phyloP scores from a whole-genome alignment of 2,797 vertebrate genomes.

The Natrix natrix region DNA sequence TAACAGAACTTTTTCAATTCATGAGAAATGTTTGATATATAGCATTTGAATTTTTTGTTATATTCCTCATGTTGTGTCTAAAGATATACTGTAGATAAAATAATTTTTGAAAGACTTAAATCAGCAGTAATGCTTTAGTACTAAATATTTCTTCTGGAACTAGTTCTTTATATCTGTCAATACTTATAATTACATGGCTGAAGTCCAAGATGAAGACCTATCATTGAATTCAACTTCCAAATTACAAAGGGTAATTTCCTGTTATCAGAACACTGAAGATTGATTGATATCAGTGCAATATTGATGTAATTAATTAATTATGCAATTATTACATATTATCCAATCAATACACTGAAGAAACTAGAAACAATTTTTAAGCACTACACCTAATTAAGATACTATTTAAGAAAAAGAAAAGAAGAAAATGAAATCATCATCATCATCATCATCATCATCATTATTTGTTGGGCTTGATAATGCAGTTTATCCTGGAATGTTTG shows the following conservation, averaged over 20 bases:
- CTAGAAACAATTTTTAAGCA: slow-evolving; percentile 7
- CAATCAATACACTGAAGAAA: not conserved
- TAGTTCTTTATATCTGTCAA: not conserved
- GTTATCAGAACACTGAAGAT: slow-evolving; percentile 2
- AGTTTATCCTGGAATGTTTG: not conserved
- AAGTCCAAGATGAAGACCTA: slow-evolving; percentile 18
- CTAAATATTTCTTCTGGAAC: slow-evolving; percentile 12
- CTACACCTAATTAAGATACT: not conserved
- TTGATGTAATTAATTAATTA: slow-evolving; percentile 42
- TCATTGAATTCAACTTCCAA: slow-evolving; percentile 27
- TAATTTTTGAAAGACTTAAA: not conserved
- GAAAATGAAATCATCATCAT: not conserved
- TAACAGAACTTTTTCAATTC: not conserved
- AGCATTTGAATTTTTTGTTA: not conserved
- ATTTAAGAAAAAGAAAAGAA: not conserved
- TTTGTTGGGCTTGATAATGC: not conserved
- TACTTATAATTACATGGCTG: not conserved
- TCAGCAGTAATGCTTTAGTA: not conserved
- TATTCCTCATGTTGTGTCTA: not conserved
- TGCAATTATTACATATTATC: slow-evolving; percentile 33
- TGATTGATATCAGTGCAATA: slow-evolving; percentile 13
- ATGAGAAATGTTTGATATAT: not conserved
- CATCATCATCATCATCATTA: too few species aligned
- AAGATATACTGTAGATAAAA: not conserved
- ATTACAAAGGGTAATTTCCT: not conserved